phyloP scores from a whole-genome alignment of 2,797 vertebrate genomes.

The Anguilla pacifica region DNA sequence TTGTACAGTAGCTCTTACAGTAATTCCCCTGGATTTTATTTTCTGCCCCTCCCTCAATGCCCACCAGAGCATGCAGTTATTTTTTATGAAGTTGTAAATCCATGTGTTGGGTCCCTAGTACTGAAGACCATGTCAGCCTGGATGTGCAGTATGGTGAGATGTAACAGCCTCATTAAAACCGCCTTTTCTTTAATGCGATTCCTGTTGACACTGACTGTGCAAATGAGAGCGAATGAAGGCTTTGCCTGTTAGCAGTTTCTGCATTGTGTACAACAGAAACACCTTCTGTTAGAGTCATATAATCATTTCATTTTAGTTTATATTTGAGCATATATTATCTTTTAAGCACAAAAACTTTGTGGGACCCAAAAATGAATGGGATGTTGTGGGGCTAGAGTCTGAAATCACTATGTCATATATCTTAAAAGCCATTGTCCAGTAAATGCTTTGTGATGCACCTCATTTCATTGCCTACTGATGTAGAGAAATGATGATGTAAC shows the following conservation, averaged over 20 bases:
- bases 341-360: background rate
- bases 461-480: too few species aligned
- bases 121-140: constrained; percentile 20
- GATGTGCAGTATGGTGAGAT: constrained; percentile 33
- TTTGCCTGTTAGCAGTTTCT: background rate
- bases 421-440: too few species aligned
- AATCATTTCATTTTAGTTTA: background rate
- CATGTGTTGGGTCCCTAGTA: constrained; percentile 26
- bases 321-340: too few species aligned
- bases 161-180: constrained; percentile 32
- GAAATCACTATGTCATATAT: too few species aligned
- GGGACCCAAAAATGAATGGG: too few species aligned
- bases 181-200: constrained; percentile 20
- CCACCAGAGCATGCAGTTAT: constrained; percentile 10
- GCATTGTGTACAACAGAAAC: background rate
- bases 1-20: constrained; percentile 34
- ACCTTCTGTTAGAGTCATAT: too few species aligned
- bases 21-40: constrained; percentile 26
- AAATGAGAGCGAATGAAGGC: background rate
- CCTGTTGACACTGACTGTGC: constrained; percentile 13
- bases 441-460: too few species aligned
- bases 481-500: too few species aligned
- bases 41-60: constrained; percentile 4
- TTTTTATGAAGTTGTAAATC: constrained; percentile 9
- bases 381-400: too few species aligned